These are phyloP conservation scores for Rattus rattus DNA, from an alignment of 2,113 vertebrate species.

Conservation along the genomic window DNA sequence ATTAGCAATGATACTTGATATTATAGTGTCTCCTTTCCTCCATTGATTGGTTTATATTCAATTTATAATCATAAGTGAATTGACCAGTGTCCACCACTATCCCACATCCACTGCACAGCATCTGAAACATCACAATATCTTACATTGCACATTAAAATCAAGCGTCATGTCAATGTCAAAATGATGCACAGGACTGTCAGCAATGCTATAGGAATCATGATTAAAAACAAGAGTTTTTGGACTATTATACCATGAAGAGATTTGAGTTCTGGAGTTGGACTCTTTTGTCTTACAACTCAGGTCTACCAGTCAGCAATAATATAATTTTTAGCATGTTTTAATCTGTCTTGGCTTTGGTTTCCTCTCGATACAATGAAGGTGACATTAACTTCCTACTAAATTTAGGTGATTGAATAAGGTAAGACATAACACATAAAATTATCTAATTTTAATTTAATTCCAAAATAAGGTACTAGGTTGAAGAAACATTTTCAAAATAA, in stretches of 20 bases:
- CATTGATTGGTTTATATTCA: not conserved
- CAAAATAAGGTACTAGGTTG: not conserved
- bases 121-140: not conserved
- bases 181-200: not conserved
- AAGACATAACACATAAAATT: not conserved
- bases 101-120: not conserved
- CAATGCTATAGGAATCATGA: not conserved
- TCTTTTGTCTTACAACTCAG: not conserved
- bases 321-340: not conserved
- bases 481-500: slow-evolving; percentile 4
- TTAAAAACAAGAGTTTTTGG: not conserved
- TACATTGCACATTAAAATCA: not conserved
- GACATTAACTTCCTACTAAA: not conserved
- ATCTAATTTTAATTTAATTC: slow-evolving; percentile 4
- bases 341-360: not conserved
- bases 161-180: not conserved
- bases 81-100: not conserved
- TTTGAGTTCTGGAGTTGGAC: not conserved
- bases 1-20: not conserved
- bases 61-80: not conserved
- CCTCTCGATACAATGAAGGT: not conserved
- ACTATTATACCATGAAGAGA: not conserved
- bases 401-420: not conserved
- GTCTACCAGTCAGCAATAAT: not conserved
- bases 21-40: not conserved